These are phyloP conservation scores for Epizoanthus illoricatus DNA, from an alignment of 92 coral and sea anemone species.

Conservation along the genomic window DNA sequence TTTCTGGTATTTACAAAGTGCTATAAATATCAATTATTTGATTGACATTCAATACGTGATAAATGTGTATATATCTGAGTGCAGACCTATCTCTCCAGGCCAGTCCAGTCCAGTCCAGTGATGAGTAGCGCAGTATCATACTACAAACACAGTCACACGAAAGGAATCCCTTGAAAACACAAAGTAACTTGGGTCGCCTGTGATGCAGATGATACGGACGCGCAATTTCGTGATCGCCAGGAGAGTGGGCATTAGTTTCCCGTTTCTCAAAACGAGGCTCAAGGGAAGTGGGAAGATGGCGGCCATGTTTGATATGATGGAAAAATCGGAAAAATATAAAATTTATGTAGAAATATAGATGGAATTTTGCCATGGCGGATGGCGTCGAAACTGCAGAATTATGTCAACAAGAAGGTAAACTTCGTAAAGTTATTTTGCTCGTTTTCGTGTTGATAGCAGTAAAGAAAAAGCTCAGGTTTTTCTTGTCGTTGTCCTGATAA, in stretches of 20 bases:
- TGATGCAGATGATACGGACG: neutral
- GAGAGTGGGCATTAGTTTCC: slow-evolving; percentile 18
- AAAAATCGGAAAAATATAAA: slow-evolving; percentile 16
- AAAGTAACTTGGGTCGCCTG: no score
- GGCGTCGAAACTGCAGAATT: slow-evolving; percentile 28
- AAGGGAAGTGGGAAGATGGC: slow-evolving; percentile 67
- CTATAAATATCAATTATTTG: no score
- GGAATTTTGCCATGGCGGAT: slow-evolving; percentile 41
- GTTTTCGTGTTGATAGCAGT: neutral
- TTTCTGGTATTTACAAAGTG: no score
- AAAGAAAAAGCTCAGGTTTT: neutral
- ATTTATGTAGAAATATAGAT: slow-evolving; percentile 39
- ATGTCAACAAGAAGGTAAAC: slow-evolving; percentile 38
- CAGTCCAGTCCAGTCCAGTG: no score
- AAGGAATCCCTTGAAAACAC: no score
- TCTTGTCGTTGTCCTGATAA: slow-evolving; percentile 8
- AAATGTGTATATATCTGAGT: no score
- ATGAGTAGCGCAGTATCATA: no score
- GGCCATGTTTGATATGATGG: slow-evolving; percentile 49
- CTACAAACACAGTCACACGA: no score
- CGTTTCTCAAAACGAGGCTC: slow-evolving; percentile 62
- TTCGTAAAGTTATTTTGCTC: neutral
- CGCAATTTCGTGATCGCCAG: slow-evolving; percentile 20
- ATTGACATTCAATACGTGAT: no score
- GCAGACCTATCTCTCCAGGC: no score